These are phyloP conservation scores for Lamellibrachia satsuma DNA, from an alignment of 2,888 invertebrate genomes.

Conservation along the genomic window DNA sequence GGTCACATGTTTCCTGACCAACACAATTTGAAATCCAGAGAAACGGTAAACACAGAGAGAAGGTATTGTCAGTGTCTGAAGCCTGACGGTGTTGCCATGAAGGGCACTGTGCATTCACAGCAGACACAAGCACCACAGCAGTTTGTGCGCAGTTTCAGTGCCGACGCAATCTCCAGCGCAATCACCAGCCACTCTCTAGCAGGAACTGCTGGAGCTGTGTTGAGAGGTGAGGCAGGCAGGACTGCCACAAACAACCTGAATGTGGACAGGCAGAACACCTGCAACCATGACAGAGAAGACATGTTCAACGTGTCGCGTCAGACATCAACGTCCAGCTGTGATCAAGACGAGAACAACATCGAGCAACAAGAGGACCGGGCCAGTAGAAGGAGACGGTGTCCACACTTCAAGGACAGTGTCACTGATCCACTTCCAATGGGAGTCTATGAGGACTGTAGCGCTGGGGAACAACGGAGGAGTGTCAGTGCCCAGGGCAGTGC, in stretches of 20 bases:
- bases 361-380: constrained; percentile 41
- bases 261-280: constrained; percentile 18
- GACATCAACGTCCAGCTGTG: constrained; percentile 51
- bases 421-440: neutral
- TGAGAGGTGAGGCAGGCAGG: neutral
- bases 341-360: constrained; percentile 53
- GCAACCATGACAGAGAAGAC: constrained; percentile 25
- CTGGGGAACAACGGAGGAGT: neutral
- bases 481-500: neutral
- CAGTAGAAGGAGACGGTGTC: neutral
- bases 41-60: neutral
- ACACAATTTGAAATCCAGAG: neutral
- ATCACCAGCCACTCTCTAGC: neutral
- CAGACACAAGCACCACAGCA: neutral
- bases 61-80: neutral
- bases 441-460: neutral
- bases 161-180: neutral
- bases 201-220: neutral
- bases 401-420: constrained; percentile 7
- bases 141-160: neutral
- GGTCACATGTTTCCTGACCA: neutral
- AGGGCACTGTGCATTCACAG: neutral
- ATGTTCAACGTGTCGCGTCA: constrained; percentile 36
- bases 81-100: neutral
- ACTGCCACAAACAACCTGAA: constrained; percentile 31